A percentile compares a stretch with the other conserved stretches of the same genome.
These are phyloP conservation scores for Hippocampus mohnikei DNA, from an alignment of 2,113 vertebrate genomes.

Conservation along the genomic window DNA sequence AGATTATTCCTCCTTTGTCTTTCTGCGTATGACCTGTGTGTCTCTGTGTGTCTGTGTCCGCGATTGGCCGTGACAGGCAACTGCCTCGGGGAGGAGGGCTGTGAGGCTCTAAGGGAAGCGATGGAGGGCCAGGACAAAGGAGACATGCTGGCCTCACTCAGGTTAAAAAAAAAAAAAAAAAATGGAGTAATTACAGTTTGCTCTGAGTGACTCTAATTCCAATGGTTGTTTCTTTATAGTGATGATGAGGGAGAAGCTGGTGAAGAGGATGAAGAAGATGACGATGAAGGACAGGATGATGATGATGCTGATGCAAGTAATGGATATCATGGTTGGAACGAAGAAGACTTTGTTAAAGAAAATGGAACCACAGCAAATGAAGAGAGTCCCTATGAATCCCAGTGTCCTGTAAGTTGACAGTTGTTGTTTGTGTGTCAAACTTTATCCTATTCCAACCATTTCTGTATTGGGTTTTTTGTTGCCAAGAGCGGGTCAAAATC, in stretches of 20 bases:
- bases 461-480: background rate
- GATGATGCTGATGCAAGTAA: constrained; percentile 19
- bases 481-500: background rate
- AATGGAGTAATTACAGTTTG: background rate
- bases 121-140: constrained; percentile 82
- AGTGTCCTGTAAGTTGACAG: constrained; percentile 36
- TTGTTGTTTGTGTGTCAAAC: background rate
- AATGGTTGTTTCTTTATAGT: constrained; percentile 32
- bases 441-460: too few relatives aligned
- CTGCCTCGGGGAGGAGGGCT: constrained; percentile 85
- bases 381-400: constrained; percentile 44
- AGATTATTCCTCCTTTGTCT: background rate
- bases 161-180: constrained; percentile 59
- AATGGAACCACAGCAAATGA: constrained; percentile 39
- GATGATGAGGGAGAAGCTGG: constrained; percentile 75
- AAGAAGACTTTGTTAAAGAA: constrained; percentile 31
- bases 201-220: background rate
- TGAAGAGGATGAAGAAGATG: constrained; percentile 51
- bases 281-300: constrained; percentile 13
- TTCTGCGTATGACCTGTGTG: too few relatives aligned
- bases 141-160: constrained; percentile 81
- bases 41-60: background rate
- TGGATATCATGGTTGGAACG: constrained; percentile 14
- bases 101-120: constrained; percentile 81
- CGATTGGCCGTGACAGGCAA: constrained; percentile 75